These are phyloP conservation scores for Goniozus legneri DNA, from an alignment of 1,140 invertebrate genomes.

Conservation along the genomic window DNA sequence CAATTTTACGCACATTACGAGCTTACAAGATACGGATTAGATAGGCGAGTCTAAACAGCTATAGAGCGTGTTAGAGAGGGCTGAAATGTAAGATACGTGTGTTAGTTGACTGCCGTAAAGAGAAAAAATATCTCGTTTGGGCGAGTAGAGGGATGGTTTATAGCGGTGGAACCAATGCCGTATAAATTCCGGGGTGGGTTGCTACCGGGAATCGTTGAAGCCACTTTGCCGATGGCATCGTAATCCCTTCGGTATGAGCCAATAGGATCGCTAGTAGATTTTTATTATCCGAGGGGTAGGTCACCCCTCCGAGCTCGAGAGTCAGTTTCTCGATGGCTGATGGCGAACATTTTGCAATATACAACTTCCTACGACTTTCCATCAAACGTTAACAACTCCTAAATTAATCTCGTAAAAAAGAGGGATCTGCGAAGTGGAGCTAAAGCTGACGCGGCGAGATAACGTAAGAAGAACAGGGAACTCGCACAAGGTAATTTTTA, in stretches of 20 bases:
- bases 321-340: conserved; percentile 22
- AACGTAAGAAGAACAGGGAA: no score
- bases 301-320: conserved; percentile 11
- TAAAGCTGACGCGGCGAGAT: not conserved
- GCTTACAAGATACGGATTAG: no score
- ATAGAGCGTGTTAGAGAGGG: no score
- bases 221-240: conserved; percentile 10
- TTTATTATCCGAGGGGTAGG: conserved; percentile 3
- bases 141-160: conserved; percentile 16
- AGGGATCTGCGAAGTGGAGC: not conserved
- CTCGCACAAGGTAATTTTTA: no score
- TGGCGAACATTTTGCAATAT: conserved; percentile 33
- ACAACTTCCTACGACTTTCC: conserved; percentile 29
- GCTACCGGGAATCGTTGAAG: conserved; percentile 17
- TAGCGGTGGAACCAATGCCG: conserved; percentile 23
- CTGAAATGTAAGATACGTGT: conserved; percentile 27
- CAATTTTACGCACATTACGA: no score
- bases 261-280: conserved; percentile 10
- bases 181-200: conserved; percentile 17
- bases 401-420: conserved; percentile 42
- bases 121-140: conserved; percentile 30
- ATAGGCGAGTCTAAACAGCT: no score
- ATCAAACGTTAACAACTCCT: conserved; percentile 36
- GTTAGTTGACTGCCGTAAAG: conserved; percentile 23
- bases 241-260: conserved; percentile 19